A percentile compares a stretch with the other conserved stretches of the same genome.
Conservation (phyloP, 2,113 vertebrate species). For the Gopherus flavomarginatus region DNA sequence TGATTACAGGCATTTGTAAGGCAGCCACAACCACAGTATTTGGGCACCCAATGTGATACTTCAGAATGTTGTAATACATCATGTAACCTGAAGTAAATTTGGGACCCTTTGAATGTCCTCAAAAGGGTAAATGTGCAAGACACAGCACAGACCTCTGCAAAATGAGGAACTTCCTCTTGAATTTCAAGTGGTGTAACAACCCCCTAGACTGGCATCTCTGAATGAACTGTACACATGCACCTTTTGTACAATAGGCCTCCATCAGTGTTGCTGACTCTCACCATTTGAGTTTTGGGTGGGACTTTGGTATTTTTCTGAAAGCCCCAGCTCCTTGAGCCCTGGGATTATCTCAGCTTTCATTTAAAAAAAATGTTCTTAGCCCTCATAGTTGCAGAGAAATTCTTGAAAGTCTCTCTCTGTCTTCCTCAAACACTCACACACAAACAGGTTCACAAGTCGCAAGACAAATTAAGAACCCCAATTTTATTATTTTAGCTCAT, state of each 20-base stretch:
- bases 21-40: not conserved
- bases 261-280: not conserved
- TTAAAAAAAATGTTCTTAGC: fast-evolving
- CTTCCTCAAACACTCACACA: not conserved
- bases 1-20: not conserved
- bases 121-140: not conserved
- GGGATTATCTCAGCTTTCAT: not conserved
- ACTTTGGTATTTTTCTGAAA: not conserved
- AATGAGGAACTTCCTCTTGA: not conserved
- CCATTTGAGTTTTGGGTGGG: not conserved
- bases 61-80: not conserved
- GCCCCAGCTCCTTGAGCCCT: not conserved
- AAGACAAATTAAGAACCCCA: not conserved
- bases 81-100: not conserved
- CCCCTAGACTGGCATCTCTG: not conserved
- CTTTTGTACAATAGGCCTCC: not conserved
- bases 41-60: not conserved
- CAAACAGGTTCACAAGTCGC: not conserved
- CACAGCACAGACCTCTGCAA: not conserved
- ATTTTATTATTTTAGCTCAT: not conserved
- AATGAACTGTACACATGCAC: not conserved
- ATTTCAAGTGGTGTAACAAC: not conserved
- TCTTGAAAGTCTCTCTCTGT: not conserved
- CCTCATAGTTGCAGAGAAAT: not conserved
- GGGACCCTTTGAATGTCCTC: not conserved